These are phyloP conservation scores for Prunella fulvescens DNA, from an alignment of 2,113 vertebrate species.

Conservation along the genomic window DNA sequence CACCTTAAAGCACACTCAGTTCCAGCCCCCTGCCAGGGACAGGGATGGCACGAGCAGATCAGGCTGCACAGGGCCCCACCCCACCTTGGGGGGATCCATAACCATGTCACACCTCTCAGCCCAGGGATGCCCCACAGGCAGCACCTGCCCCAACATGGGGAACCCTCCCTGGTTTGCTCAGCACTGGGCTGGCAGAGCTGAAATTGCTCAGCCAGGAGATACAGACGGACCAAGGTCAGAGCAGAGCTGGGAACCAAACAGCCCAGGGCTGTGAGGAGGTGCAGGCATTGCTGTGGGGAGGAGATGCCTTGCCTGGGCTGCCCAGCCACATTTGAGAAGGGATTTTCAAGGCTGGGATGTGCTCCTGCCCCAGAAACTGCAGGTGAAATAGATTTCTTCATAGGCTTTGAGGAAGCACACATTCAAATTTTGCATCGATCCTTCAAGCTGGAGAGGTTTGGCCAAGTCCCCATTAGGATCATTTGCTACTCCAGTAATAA, in stretches of 20 bases:
- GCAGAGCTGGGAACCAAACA: neutral
- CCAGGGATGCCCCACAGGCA: neutral
- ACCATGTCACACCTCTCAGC: rapidly evolving
- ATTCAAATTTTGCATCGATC: neutral
- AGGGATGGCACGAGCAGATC: neutral
- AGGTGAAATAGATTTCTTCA: neutral
- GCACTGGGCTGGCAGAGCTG: neutral
- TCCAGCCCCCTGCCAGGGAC: neutral
- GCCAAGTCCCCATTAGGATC: neutral
- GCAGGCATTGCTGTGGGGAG: neutral
- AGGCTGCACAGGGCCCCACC: neutral
- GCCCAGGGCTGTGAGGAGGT: no score
- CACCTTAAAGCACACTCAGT: neutral
- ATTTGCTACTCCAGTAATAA: neutral
- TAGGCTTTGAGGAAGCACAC: neutral
- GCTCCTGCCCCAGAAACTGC: neutral
- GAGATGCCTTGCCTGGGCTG: neutral
- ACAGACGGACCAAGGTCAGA: neutral
- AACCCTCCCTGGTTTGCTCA: neutral
- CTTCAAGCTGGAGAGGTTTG: neutral
- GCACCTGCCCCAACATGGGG: neutral
- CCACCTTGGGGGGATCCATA: neutral
- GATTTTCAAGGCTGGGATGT: neutral
- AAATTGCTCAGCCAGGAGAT: neutral
- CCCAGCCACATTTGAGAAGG: neutral